Evolutionary conservation across 2,113 vertebrate genomes (phyloP), one percentile per base, ranked within the genome.

Genomic region (Triplophysa rosa): DNA sequence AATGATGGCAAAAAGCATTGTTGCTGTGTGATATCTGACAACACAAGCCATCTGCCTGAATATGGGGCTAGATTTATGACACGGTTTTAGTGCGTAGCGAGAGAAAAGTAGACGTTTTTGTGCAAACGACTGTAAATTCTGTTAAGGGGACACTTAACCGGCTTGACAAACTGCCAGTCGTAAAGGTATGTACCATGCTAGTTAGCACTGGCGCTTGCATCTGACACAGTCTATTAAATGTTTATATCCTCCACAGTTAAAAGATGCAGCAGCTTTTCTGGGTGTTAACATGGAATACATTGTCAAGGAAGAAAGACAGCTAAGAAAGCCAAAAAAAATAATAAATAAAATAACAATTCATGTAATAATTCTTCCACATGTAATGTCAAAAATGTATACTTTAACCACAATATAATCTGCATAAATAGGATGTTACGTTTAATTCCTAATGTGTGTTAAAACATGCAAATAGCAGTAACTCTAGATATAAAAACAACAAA

Each of bases 71-170:
- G 92, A 98, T 97, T 97, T 97, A 98, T 96, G 91, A 85, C 91
- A 88, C 90, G 92, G 91, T 94, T 97, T 96, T 95, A 94, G 94
- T 94, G 93, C 94, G 89, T 77, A 86, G 82, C 83, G 86, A 84
- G 85, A 83, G 95, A 95, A 95, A 95, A 95, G 93, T 92, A 91
- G 93, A 91, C 92, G 94, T 95, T 96, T 94, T 95, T 95, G 92
- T 94, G 94, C 93, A 92, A 94, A 94, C 91, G 93, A 94, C 93
- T 94, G 94, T 96, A 96, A 96, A 98, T 97, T 95, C 92, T 91
- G 93, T 94, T 95, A 94, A 94, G 92, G 91, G 93, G 93, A 93
- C 94, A 94, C 95, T 96, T 95, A 94, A 49, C 91, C 87, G 88
- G 93, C 91, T 93, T 96, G 95, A 96, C 94, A 96, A 95, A 97